phyloP scores from a whole-genome alignment of 2,113 vertebrate species.

The Saccopteryx leptura region DNA sequence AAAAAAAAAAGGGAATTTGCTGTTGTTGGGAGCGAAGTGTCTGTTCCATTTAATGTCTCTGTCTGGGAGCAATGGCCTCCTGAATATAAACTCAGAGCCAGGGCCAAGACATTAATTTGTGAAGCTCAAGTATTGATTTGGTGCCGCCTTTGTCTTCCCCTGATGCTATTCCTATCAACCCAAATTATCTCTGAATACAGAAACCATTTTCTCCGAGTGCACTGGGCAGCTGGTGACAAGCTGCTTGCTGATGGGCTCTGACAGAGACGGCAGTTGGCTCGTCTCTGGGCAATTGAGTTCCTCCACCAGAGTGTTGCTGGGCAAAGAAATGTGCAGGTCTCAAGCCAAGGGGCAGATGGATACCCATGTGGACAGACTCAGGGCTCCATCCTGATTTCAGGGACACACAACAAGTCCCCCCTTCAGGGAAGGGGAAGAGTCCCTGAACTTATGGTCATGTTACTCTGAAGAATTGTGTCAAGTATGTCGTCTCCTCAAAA shows the following conservation, averaged over 20 bases:
- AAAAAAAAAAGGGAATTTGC: constrained; percentile 58
- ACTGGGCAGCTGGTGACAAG: constrained; percentile 31
- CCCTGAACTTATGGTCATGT: neutral
- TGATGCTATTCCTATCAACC: constrained; percentile 60
- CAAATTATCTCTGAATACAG: constrained; percentile 58
- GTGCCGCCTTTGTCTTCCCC: constrained; percentile 29
- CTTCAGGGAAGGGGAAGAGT: neutral
- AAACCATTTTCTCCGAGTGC: neutral
- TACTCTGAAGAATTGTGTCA: neutral
- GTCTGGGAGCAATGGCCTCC: neutral
- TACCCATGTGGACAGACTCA: neutral
- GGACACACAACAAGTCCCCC: neutral
- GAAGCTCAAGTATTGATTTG: constrained; percentile 60
- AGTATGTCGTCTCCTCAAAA: neutral
- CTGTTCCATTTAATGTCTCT: constrained; percentile 67
- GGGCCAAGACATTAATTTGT: constrained; percentile 62
- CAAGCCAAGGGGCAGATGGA: neutral
- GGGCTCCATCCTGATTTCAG: neutral
- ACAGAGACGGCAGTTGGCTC: neutral
- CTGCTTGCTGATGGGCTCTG: neutral
- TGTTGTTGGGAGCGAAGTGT: constrained; percentile 56
- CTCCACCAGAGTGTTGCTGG: neutral
- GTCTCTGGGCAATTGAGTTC: neutral
- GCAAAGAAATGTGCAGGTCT: neutral
- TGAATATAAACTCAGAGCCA: constrained; percentile 59